Conservation (phyloP, 2,113 vertebrate genomes). For the Columbina picui region DNA sequence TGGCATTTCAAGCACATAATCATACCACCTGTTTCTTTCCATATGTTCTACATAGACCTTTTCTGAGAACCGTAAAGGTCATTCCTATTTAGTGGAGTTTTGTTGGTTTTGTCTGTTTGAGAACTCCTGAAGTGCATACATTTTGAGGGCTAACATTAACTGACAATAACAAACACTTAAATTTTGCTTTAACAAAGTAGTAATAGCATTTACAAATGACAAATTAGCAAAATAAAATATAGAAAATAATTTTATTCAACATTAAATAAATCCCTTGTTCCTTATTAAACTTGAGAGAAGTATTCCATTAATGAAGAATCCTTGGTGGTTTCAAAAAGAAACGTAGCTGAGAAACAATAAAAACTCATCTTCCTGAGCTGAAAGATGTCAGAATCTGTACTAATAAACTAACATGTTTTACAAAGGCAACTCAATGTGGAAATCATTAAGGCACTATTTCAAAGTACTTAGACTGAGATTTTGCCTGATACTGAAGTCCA, state of each 20-base stretch:
- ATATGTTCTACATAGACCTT: not conserved
- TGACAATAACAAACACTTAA: not conserved
- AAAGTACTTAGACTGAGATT: not conserved
- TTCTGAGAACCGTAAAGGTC: not conserved
- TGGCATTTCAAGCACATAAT: not conserved
- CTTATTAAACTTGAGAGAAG: conserved; percentile 29
- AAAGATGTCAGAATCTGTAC: conserved; percentile 3
- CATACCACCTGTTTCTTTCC: not conserved
- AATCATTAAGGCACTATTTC: not conserved
- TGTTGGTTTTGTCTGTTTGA: not conserved
- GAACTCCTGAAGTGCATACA: not conserved
- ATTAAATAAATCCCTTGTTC: not conserved
- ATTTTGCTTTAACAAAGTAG: not conserved
- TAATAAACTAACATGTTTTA: not conserved
- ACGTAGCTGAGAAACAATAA: not conserved
- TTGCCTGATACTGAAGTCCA: not conserved
- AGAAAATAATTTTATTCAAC: not conserved
- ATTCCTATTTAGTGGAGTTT: not conserved
- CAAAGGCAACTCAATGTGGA: not conserved
- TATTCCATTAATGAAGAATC: not conserved
- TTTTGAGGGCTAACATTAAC: not conserved
- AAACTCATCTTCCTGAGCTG: not conserved
- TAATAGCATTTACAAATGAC: not conserved
- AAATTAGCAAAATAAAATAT: conserved; percentile 6
- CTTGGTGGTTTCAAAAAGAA: not conserved